Evolutionary conservation across 2,797 vertebrate genomes (phyloP).

Genomic region (Chiloscyllium punctatum): DNA sequence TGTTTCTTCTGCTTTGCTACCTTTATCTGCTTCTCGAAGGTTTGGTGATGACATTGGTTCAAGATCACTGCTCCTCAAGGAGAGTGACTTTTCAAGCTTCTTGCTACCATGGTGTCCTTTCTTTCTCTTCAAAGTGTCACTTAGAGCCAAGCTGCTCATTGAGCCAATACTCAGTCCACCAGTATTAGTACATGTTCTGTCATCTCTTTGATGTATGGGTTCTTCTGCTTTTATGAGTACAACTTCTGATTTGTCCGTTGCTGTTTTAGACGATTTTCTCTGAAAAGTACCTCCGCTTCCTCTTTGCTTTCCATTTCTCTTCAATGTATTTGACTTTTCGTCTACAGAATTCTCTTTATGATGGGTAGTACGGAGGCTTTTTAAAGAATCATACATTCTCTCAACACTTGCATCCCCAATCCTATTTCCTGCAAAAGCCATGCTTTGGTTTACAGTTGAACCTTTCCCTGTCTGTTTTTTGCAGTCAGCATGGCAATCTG

Average conservation of each 20-base stretch:
- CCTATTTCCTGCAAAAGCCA: not conserved
- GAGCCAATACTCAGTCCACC: slow-evolving; percentile 44
- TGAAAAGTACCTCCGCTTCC: slow-evolving; percentile 54
- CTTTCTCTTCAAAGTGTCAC: slow-evolving; percentile 48
- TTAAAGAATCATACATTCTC: slow-evolving; percentile 42
- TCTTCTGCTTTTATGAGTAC: slow-evolving; percentile 41
- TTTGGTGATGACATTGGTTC: slow-evolving; percentile 43
- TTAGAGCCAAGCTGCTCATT: slow-evolving; percentile 49
- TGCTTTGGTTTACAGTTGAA: not conserved
- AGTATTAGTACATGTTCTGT: slow-evolving; percentile 40
- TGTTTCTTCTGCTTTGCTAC: slow-evolving; percentile 49
- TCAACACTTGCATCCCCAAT: not conserved
- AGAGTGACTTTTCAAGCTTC: slow-evolving; percentile 10
- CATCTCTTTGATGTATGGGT: slow-evolving; percentile 27
- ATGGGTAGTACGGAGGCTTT: slow-evolving; percentile 50
- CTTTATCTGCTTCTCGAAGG: slow-evolving; percentile 43
- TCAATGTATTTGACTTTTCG: slow-evolving; percentile 50
- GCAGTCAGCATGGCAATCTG: slow-evolving; percentile 44
- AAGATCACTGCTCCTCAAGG: slow-evolving; percentile 45
- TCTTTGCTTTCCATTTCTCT: slow-evolving; percentile 50
- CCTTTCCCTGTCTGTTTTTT: slow-evolving; percentile 46
- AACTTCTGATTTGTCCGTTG: slow-evolving; percentile 42
- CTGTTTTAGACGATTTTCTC: slow-evolving; percentile 58
- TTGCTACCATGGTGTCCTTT: slow-evolving; percentile 41
- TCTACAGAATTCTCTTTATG: slow-evolving; percentile 46